These are phyloP conservation scores for Aphodius sticticus DNA, from an alignment of 2,888 invertebrate species.

Conservation along the genomic window DNA sequence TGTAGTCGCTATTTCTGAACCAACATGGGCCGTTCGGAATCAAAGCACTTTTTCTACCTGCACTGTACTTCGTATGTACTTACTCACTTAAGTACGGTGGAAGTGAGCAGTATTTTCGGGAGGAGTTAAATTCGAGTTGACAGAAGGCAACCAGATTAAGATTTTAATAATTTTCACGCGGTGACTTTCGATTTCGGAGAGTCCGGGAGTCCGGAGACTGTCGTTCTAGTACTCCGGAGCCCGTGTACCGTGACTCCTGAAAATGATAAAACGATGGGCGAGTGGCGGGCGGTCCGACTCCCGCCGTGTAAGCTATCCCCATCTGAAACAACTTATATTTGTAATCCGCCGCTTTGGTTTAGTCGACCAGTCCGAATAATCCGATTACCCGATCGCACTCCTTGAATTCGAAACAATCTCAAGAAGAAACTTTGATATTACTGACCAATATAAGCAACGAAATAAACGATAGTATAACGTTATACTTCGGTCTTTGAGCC, in stretches of 20 bases:
- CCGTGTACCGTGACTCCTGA: conserved; percentile 21
- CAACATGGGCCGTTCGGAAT: too few relatives aligned
- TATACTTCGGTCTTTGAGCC: too few relatives aligned
- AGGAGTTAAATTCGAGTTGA: not conserved
- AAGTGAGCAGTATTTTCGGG: not conserved
- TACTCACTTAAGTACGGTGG: too few relatives aligned
- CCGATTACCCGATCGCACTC: conserved; percentile 44
- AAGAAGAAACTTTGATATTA: not conserved
- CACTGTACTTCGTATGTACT: too few relatives aligned
- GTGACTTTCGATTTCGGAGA: conserved; percentile 16
- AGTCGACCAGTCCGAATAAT: conserved; percentile 35
- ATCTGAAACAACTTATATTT: conserved; percentile 26
- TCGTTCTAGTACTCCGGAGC: conserved; percentile 37
- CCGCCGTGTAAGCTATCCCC: conserved; percentile 27
- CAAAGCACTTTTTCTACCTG: too few relatives aligned
- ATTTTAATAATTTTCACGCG: not conserved
- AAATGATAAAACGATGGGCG: not conserved
- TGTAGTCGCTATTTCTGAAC: too few relatives aligned
- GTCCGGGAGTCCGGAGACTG: conserved; percentile 43
- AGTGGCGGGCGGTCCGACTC: conserved; percentile 5
- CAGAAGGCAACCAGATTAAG: not conserved
- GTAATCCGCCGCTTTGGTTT: conserved; percentile 32
- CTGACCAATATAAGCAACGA: not conserved
- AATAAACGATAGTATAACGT: too few relatives aligned
- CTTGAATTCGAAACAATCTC: conserved; percentile 35